Evolutionary conservation across 2,113 vertebrate genomes (phyloP).

Genomic region (Triplophysa siluroides): DNA sequence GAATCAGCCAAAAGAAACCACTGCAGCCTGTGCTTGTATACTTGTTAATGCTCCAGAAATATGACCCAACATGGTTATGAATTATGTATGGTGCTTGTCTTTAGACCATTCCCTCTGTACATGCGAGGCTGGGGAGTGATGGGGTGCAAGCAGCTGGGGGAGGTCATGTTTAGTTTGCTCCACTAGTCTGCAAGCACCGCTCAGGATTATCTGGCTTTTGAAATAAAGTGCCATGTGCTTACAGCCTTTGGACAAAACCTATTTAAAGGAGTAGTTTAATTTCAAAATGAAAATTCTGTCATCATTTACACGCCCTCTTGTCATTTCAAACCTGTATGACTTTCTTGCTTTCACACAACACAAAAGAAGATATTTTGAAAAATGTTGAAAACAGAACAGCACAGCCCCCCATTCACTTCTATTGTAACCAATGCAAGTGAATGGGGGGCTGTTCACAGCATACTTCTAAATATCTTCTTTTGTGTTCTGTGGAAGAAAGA

Average conservation of each 20-base stretch:
- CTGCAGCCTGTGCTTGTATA: conserved; percentile 14
- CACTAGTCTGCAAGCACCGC: conserved; percentile 36
- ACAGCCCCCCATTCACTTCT: too few species aligned
- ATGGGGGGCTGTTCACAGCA: too few species aligned
- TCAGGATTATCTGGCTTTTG: conserved; percentile 37
- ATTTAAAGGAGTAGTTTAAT: too few species aligned
- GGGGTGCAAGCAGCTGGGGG: background rate
- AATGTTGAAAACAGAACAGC: too few species aligned
- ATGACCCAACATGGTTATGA: conserved; percentile 36
- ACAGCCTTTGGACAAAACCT: background rate
- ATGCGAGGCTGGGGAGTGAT: conserved; percentile 7
- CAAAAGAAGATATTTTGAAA: too few species aligned
- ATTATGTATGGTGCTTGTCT: conserved; percentile 47
- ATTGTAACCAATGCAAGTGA: too few species aligned
- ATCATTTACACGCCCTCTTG: too few species aligned
- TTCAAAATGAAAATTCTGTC: too few species aligned
- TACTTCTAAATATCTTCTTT: too few species aligned
- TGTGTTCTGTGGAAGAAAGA: too few species aligned
- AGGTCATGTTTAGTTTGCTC: conserved; percentile 40
- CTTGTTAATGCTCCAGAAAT: conserved; percentile 44
- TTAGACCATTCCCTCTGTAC: conserved; percentile 34
- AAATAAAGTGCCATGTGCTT: conserved; percentile 34
- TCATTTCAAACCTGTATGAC: too few species aligned
- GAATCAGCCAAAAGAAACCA: background rate
- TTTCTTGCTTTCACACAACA: too few species aligned